Base-by-base conservation (phyloP, 2,888 invertebrate species). In the Glaucopsyche alexis region DNA sequence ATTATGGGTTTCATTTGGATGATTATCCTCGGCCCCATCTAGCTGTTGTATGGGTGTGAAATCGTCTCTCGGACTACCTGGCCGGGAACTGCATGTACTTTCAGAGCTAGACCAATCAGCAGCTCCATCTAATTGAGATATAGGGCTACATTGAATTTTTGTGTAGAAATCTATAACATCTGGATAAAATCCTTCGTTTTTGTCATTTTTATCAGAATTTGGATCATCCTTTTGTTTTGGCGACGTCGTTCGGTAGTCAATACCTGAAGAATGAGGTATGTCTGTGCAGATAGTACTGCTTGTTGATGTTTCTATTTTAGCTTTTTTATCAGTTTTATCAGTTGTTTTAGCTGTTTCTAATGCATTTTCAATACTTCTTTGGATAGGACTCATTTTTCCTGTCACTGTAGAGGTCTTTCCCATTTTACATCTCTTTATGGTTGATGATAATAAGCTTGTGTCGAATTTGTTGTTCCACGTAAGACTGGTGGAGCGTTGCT, bases 381-480 rank as follows among this genome's bases (percentile, higher is more conserved):
- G 93, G 8, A 91, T 83, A 52, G 93, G 91, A 76, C 90, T 91
- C 47, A 89, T 80, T 81, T 92, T 93, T 14, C 88, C 91, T 71
- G 91, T 91, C 2, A 86, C 85, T 49, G 90, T 90, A 29, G 93
- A 90, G 16, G 90, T 82, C 83, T 90, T 90, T 14, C 89, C 88
- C 79, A 95, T 91, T 88, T 96, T 96, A 72, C 96, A 94, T 77
- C 96, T 94, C 79, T 96, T 96, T 73, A 95, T 94, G 7, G 94
- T 94, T 7, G 95, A 94, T 4, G 95, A 93, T 14, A 85, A 88
- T 72, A 93, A 90, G 73, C 93, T 94, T 49, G 94, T 93, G 79
- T 96, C 96, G 73, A 96, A 89, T 87, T 96, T 96, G 80, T 95
- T 96, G 80, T 95, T 95, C 94, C 95, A 95, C 0, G 95, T 94